A percentile compares a stretch with the other conserved stretches of the same genome.
phyloP scores from a whole-genome alignment of 2,797 vertebrate genomes.

The Bradypodion pumilum region DNA sequence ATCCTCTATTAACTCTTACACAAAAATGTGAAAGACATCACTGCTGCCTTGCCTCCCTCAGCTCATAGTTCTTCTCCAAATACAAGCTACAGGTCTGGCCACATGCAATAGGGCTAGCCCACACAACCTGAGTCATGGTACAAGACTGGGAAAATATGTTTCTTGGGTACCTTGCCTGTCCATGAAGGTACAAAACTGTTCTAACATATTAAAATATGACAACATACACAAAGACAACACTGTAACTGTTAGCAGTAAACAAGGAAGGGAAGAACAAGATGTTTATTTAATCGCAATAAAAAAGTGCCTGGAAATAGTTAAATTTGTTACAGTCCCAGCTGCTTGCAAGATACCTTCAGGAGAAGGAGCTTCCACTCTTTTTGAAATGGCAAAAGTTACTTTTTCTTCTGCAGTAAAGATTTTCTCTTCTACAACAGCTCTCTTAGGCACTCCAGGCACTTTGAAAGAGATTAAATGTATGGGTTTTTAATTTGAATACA shows the following conservation, averaged over 20 bases:
- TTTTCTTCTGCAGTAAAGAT: conserved; percentile 67
- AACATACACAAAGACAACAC: background rate
- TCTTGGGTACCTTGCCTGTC: background rate
- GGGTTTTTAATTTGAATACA: conserved; percentile 33
- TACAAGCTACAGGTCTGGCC: background rate
- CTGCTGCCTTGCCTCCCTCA: background rate
- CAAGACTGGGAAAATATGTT: conserved; percentile 10
- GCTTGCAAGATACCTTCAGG: conserved; percentile 70
- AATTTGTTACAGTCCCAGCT: conserved; percentile 20
- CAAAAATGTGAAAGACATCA: background rate
- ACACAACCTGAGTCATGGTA: background rate
- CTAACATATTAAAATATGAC: conserved; percentile 3
- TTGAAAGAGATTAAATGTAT: conserved; percentile 72
- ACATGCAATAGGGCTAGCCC: background rate
- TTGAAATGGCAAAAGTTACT: conserved; percentile 70
- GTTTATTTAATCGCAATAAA: background rate
- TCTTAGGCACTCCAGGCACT: conserved; percentile 79
- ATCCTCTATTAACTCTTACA: background rate
- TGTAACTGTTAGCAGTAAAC: conserved; percentile 4
- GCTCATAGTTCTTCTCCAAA: background rate
- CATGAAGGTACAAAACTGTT: conserved; percentile 3
- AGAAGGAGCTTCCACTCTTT: conserved; percentile 65
- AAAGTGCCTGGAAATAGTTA: background rate
- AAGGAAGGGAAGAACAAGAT: conserved; percentile 6
- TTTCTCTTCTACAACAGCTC: conserved; percentile 73